Evolutionary conservation across 1,140 invertebrate genomes (phyloP).

Genomic region (Drosophila azteca): DNA sequence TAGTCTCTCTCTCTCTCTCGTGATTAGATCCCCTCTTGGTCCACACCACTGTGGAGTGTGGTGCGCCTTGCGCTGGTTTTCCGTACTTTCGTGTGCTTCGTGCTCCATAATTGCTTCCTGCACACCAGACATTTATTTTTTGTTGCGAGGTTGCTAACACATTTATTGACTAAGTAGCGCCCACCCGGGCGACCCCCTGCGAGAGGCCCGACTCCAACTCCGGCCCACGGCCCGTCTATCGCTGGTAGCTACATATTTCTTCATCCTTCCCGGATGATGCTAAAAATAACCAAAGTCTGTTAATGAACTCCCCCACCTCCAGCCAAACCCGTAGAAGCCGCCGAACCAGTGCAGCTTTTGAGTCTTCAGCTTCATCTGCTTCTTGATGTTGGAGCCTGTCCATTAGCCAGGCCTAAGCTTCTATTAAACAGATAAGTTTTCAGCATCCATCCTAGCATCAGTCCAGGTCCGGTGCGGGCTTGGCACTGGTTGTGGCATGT

Average conservation of each 20-base stretch:
- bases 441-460: conserved; percentile 1
- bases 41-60: not conserved
- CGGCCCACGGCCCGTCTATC: conserved; percentile 23
- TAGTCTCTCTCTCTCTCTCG: no score
- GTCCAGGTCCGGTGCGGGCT: not conserved
- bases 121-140: conserved; percentile 28
- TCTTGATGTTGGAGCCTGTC: not conserved
- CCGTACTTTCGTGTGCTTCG: conserved; percentile 27
- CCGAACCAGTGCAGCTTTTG: not conserved
- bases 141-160: conserved; percentile 22
- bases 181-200: conserved; percentile 8
- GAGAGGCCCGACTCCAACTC: conserved; percentile 8
- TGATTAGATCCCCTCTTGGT: no score
- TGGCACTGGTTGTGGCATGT: conserved; percentile 36
- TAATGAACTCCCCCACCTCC: conserved; percentile 7
- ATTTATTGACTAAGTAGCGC: conserved; percentile 35
- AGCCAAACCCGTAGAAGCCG: not conserved
- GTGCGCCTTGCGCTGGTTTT: conserved; percentile 2
- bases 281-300: conserved; percentile 33
- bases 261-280: conserved; percentile 11
- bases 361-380: not conserved
- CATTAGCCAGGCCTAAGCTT: not conserved
- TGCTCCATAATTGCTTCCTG: conserved; percentile 55
- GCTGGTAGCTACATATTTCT: not conserved
- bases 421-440: conserved; percentile 37